phyloP scores from a whole-genome alignment of 2,113 vertebrate genomes.

The human region DNA sequence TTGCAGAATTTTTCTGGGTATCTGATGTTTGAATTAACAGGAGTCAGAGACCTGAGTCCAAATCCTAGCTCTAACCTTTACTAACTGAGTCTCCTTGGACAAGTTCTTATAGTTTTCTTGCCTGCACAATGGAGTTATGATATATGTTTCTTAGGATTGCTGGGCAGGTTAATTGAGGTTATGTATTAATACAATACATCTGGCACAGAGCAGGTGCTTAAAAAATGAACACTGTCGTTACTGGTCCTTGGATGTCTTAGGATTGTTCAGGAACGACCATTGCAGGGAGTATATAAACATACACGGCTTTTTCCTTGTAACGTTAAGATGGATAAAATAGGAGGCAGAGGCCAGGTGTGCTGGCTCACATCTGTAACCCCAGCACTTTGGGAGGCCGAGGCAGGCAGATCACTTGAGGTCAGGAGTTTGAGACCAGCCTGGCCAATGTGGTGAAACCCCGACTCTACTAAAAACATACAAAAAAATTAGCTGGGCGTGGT shows the following conservation, averaged over 20 bases:
- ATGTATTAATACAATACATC: background rate
- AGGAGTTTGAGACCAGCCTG: no score
- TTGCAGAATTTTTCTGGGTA: background rate
- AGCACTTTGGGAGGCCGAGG: no score
- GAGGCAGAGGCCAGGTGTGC: background rate
- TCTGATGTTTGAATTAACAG: background rate
- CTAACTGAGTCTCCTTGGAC: background rate
- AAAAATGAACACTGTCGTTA: background rate
- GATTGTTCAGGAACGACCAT: background rate
- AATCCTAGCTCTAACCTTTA: background rate
- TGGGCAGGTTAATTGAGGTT: constrained; percentile 15
- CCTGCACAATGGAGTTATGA: background rate
- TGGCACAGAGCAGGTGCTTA: background rate
- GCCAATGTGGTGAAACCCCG: no score
- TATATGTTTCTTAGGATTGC: background rate
- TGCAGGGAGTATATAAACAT: background rate
- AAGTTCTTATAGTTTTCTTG: background rate
- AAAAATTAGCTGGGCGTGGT: no score
- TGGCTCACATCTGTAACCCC: no score
- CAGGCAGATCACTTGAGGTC: no score
- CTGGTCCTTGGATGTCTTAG: constrained; percentile 17
- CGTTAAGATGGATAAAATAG: constrained; percentile 26
- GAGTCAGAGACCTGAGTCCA: background rate
- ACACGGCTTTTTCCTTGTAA: constrained; percentile 1
- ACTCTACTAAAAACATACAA: no score